Conservation (phyloP, 2,797 vertebrate species). For the Thalassophryne amazonica region DNA sequence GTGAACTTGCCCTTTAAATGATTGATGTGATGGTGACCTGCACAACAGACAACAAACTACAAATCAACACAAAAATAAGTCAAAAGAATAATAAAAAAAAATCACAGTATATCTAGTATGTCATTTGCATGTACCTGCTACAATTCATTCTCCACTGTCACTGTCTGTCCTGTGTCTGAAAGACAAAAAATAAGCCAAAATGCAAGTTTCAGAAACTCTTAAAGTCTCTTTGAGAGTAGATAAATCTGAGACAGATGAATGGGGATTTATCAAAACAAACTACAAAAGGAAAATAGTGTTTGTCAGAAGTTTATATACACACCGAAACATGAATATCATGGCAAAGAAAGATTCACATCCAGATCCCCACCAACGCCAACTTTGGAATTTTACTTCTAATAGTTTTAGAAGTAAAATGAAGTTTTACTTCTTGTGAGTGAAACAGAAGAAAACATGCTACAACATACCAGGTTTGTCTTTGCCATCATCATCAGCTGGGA, state of each 20-base stretch:
- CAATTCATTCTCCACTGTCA: slow-evolving; percentile 86
- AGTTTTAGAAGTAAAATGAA: too few relatives aligned
- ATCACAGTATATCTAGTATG: not conserved
- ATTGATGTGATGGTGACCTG: slow-evolving; percentile 8
- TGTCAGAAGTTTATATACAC: too few relatives aligned
- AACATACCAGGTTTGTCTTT: slow-evolving; percentile 46
- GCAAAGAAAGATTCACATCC: too few relatives aligned
- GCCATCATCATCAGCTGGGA: slow-evolving; percentile 59
- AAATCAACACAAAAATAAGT: not conserved
- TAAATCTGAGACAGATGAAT: not conserved
- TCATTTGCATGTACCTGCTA: slow-evolving; percentile 33
- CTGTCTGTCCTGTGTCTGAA: slow-evolving; percentile 82
- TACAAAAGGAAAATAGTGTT: too few relatives aligned
- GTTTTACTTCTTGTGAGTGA: too few relatives aligned
- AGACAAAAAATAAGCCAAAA: slow-evolving; percentile 35
- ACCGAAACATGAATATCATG: too few relatives aligned
- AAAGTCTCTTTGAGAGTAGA: not conserved
- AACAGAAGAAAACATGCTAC: not conserved
- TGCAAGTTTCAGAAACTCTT: not conserved
- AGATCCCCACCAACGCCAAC: too few relatives aligned
- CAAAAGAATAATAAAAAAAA: not conserved
- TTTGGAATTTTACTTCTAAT: too few relatives aligned
- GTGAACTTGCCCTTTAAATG: too few relatives aligned
- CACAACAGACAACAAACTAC: not conserved
- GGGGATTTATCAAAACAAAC: too few relatives aligned